Evolutionary conservation across 1,140 invertebrate genomes (phyloP).

Genomic region (Maconellicoccus hirsutus): DNA sequence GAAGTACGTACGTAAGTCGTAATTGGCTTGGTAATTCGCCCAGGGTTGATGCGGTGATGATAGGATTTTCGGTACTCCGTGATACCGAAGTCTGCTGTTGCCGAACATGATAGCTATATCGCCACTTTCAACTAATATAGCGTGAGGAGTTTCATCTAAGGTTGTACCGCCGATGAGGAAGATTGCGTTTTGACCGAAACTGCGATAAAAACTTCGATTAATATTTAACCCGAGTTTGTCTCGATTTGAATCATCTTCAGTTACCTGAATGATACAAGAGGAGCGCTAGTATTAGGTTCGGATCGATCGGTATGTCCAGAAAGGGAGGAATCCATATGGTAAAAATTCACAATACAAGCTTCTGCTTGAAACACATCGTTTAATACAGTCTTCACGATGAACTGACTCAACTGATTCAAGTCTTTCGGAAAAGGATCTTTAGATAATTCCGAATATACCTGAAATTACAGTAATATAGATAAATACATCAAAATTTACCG

Average conservation of each 20-base stretch:
- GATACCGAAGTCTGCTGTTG: constrained; percentile 60
- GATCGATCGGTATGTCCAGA: constrained; percentile 87
- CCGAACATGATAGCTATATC: constrained; percentile 74
- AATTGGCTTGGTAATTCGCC: constrained; percentile 33
- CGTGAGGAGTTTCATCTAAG: constrained; percentile 48
- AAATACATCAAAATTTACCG: not conserved
- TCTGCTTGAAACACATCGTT: constrained; percentile 53
- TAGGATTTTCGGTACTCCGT: constrained; percentile 70
- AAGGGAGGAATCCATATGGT: constrained; percentile 78
- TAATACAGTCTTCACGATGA: constrained; percentile 52
- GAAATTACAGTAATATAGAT: constrained; percentile 29
- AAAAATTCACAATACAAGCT: constrained; percentile 90
- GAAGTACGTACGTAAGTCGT: not conserved
- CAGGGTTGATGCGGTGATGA: constrained; percentile 38
- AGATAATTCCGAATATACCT: constrained; percentile 55
- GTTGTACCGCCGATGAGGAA: constrained; percentile 67
- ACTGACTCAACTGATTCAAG: constrained; percentile 47
- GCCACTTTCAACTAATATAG: constrained; percentile 61
- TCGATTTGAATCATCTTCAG: not conserved
- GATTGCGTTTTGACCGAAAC: constrained; percentile 75
- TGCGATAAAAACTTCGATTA: constrained; percentile 36
- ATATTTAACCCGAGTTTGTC: not conserved
- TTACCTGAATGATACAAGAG: constrained; percentile 74
- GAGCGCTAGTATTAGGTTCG: constrained; percentile 68
- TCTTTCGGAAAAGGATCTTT: constrained; percentile 58